Conservation (phyloP, 2,113 vertebrate species). For the Percina caprodes region DNA sequence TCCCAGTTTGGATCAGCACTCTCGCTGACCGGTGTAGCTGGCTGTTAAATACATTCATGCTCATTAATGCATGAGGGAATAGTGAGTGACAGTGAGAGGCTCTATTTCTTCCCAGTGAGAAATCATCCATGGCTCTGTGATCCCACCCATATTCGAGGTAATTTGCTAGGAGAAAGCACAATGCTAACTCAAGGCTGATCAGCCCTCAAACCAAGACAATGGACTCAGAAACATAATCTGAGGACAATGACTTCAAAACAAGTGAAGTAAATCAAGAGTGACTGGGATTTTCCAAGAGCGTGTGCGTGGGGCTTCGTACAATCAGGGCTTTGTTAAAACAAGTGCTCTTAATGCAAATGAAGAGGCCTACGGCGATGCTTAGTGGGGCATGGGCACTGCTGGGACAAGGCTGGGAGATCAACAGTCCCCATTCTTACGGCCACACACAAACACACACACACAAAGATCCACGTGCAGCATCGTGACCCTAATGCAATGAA, state of each 20-base stretch:
- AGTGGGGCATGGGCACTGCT: constrained; percentile 54
- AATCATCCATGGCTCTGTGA: constrained; percentile 1
- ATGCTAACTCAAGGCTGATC: constrained; percentile 27
- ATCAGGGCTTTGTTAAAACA: constrained; percentile 72
- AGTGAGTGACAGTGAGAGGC: not conserved
- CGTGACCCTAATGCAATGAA: constrained; percentile 12
- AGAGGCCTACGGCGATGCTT: constrained; percentile 53
- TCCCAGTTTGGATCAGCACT: not conserved
- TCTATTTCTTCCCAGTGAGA: constrained; percentile 13
- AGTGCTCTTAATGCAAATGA: constrained; percentile 76
- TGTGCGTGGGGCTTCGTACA: constrained; percentile 57
- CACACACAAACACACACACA: constrained; percentile 16
- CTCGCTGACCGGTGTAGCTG: not conserved
- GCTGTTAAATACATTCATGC: not conserved
- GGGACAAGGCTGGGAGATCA: constrained; percentile 52
- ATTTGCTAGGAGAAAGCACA: constrained; percentile 29
- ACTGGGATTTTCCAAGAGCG: constrained; percentile 57
- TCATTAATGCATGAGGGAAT: constrained; percentile 25
- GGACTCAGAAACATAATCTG: constrained; percentile 48
- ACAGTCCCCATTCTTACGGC: constrained; percentile 27
- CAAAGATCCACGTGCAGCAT: not conserved
- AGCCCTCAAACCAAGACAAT: constrained; percentile 47
- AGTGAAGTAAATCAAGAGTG: constrained; percentile 63
- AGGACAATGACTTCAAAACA: constrained; percentile 67
- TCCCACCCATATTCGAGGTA: constrained; percentile 7